Conservation (phyloP, 2,888 invertebrate species). For the Leucozona laternaria region DNA sequence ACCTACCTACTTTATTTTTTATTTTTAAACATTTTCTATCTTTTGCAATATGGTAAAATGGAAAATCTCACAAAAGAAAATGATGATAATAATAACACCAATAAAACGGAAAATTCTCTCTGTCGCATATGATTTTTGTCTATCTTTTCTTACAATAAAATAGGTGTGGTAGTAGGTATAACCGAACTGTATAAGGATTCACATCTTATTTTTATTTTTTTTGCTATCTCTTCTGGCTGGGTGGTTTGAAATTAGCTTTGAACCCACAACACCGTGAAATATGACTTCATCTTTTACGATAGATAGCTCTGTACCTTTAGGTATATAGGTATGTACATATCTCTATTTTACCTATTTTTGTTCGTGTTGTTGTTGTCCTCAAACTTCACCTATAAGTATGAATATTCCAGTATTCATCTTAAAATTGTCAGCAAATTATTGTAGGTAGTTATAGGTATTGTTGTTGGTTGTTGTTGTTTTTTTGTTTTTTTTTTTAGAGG, state of each 20-base stretch:
- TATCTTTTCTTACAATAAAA: neutral
- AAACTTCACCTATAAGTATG: neutral
- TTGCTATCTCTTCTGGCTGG: constrained; percentile 68
- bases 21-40: neutral
- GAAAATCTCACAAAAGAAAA: neutral
- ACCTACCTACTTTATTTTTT: too few species aligned
- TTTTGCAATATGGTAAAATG: neutral
- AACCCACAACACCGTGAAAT: constrained; percentile 73
- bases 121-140: neutral
- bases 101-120: constrained; percentile 2
- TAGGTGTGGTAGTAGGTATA: constrained; percentile 28
- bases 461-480: neutral
- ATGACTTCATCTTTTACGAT: constrained; percentile 68
- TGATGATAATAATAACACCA: neutral
- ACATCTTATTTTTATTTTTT: constrained; percentile 45
- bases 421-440: constrained; percentile 26
- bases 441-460: neutral
- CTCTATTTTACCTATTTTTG: constrained; percentile 7
- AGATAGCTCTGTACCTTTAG: constrained; percentile 58
- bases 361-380: neutral
- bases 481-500: neutral
- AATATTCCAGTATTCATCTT: constrained; percentile 8
- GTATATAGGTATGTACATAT: neutral
- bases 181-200: neutral
- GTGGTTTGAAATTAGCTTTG: constrained; percentile 70